Evolutionary conservation across 2,113 vertebrate species (phyloP).

Genomic region (Silurus asotus): DNA sequence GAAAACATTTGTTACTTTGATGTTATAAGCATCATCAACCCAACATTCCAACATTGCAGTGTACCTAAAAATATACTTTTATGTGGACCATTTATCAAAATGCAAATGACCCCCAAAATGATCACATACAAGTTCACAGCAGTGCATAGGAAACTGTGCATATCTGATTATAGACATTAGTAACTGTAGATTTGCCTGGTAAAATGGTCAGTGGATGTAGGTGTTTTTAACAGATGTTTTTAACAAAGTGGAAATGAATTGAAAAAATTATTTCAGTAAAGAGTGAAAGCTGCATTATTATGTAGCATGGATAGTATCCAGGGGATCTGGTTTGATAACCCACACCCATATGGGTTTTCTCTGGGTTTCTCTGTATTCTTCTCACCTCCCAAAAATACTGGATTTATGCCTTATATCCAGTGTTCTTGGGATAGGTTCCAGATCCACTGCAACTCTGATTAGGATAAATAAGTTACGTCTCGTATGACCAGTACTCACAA

Average conservation of each 20-base stretch:
- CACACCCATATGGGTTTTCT: neutral
- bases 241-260: neutral
- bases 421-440: neutral
- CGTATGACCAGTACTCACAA: neutral
- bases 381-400: neutral
- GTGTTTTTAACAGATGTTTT: neutral
- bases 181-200: neutral
- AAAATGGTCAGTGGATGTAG: neutral
- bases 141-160: neutral
- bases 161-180: no score
- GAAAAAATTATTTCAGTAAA: neutral
- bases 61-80: no score
- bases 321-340: neutral
- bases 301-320: neutral
- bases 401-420: neutral
- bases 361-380: neutral
- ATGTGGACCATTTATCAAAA: neutral
- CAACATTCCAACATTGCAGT: neutral
- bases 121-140: neutral
- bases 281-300: neutral
- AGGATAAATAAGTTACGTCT: neutral
- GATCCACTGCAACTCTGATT: neutral
- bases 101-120: neutral
- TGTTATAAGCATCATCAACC: neutral
- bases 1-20: neutral